Evolutionary conservation across 2,797 vertebrate genomes (phyloP).

Genomic region (Delichon dasypus): DNA sequence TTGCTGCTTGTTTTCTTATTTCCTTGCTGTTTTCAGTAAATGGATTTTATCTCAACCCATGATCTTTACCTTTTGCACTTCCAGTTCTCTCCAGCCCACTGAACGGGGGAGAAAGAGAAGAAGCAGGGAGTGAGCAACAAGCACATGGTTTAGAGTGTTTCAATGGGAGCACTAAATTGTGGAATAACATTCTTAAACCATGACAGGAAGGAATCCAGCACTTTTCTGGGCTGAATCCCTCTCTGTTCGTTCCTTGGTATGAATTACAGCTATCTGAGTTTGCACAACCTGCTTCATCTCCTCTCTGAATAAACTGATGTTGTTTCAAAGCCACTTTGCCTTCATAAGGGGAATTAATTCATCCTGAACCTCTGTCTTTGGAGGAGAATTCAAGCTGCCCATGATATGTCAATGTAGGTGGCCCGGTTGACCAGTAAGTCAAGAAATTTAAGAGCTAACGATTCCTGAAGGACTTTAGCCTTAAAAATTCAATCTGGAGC

Average conservation of each 20-base stretch:
- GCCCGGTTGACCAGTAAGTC: not conserved
- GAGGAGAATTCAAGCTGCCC: not conserved
- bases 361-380: not conserved
- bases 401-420: not conserved
- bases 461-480: not conserved
- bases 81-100: not conserved
- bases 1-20: not conserved
- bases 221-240: not conserved
- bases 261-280: not conserved
- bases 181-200: not conserved
- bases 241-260: not conserved
- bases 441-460: not conserved
- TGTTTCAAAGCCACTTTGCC: not conserved
- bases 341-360: not conserved
- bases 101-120: not conserved
- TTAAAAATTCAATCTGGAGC: not conserved
- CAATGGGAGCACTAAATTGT: not conserved
- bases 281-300: not conserved
- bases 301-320: not conserved
- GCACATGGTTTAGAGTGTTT: fast-evolving
- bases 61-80: not conserved
- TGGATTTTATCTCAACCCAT: not conserved
- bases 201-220: not conserved
- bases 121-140: not conserved
- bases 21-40: not conserved